A percentile compares a stretch with the other conserved stretches of the same genome.
Conservation (phyloP, 1,140 invertebrate species). For the Goniozus legneri region DNA sequence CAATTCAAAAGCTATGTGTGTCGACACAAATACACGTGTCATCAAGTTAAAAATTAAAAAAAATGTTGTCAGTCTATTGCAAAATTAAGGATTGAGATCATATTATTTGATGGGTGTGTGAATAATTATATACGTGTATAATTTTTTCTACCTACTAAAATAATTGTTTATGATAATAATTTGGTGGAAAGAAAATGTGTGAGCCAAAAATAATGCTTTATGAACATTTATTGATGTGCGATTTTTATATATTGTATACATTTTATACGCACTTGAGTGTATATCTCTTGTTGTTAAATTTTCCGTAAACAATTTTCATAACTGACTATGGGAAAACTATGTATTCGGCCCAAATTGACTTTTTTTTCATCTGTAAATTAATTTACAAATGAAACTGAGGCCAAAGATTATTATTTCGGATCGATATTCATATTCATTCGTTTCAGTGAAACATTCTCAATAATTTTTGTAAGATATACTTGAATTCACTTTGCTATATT, state of each 20-base stretch:
- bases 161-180: neutral
- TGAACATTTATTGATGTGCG: neutral
- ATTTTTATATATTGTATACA: conserved; percentile 25
- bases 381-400: neutral
- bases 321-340: conserved; percentile 11
- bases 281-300: neutral
- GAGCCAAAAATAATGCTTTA: neutral
- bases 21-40: neutral
- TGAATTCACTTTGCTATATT: neutral
- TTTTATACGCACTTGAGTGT: conserved; percentile 22
- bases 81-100: neutral
- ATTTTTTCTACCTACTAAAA: neutral
- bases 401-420: neutral
- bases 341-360: conserved; percentile 15
- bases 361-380: conserved; percentile 2
- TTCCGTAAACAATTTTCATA: conserved; percentile 10
- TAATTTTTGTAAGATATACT: neutral
- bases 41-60: neutral
- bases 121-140: too few relatives aligned
- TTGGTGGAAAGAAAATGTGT: neutral
- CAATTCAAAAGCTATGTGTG: neutral
- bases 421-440: too few relatives aligned
- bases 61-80: neutral
- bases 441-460: neutral
- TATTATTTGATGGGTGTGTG: neutral